Base-by-base conservation (phyloP, 2,113 vertebrate genomes). In the Tragelaphus buxtoni region DNA sequence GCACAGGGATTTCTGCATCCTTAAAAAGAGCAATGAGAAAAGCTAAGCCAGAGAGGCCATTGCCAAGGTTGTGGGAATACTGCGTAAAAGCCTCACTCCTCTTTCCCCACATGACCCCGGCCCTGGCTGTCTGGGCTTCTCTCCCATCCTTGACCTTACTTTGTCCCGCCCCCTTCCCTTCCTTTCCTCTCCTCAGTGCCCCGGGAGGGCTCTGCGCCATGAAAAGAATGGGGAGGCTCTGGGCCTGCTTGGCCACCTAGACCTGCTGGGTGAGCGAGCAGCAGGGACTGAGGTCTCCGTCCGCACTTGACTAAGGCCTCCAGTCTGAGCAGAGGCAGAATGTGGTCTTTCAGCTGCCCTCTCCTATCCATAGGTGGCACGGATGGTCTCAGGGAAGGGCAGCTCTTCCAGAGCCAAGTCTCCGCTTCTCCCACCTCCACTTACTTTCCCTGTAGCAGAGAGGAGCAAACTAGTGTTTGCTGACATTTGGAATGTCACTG, bases 401-500 rank as follows among this genome's bases (percentile, higher is more conserved):
- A 95, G 9, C 74, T 95, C 93, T 96, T 82, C 65, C 83, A 6
- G 32, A 42, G 60, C 89, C 49, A 80, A 55, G 60, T 80, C 94
- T 95, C 76, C n/a, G 28, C 55, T 30, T 97, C 92, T 92, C 63
- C 87, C 0, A 0, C 13, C 28, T 58, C 65, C 72, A 96, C 51
- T 91, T 94, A 61, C 83, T 96, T 98, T 86, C 95, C 96, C 88
- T 92, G 42, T 96, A 98, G 98, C 98, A 98, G 96, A 98, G 91
- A 77, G 53, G 82, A 91, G 45, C 85, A 74, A 97, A 97, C 97
- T 55, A 9, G 92, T 97, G 98, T 97, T 98, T 98, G 96, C 97
- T 98, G 98, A 98, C 97, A 98, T 98, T 98, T 98, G 98, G 98
- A 98, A 98, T 98, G 98, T 98, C 98, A 97, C 96, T 98, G 98